Evolutionary conservation across 2,113 vertebrate genomes (phyloP).

Genomic region (Girardinichthys multiradiatus): DNA sequence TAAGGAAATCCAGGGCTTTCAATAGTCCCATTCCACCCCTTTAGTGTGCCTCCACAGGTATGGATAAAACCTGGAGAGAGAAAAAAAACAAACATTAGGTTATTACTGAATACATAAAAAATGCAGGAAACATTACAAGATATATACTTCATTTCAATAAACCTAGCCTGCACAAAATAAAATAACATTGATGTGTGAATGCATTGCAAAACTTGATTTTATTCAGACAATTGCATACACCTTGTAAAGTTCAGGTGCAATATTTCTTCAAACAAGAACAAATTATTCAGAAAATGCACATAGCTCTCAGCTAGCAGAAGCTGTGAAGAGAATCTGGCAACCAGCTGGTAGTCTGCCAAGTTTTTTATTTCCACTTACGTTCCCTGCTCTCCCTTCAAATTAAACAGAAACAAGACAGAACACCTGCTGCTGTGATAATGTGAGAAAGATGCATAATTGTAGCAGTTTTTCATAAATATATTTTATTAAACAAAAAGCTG

Average conservation of each 20-base stretch:
- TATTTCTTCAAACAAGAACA: slow-evolving; percentile 38
- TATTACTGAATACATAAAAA: slow-evolving; percentile 7
- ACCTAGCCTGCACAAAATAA: slow-evolving; percentile 5
- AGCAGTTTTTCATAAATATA: not conserved
- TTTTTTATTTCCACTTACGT: slow-evolving; percentile 38
- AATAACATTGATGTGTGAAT: slow-evolving; percentile 15
- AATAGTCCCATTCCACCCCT: slow-evolving; percentile 97
- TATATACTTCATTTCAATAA: slow-evolving; percentile 13
- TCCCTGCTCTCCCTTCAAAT: slow-evolving; percentile 29
- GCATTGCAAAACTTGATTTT: slow-evolving; percentile 15
- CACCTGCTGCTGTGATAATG: slow-evolving; percentile 18
- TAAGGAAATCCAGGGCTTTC: slow-evolving; percentile 99
- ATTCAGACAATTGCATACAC: slow-evolving; percentile 25
- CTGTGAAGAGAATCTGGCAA: slow-evolving; percentile 40
- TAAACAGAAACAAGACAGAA: slow-evolving; percentile 16
- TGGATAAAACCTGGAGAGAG: slow-evolving; percentile 91
- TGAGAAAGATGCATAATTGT: slow-evolving; percentile 27
- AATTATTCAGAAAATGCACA: slow-evolving; percentile 48
- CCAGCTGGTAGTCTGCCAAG: slow-evolving; percentile 15
- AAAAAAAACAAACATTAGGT: slow-evolving; percentile 45
- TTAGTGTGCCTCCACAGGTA: slow-evolving; percentile 96
- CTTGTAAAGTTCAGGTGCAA: slow-evolving; percentile 22
- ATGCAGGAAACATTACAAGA: not conserved
- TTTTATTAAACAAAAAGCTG: slow-evolving; percentile 11
- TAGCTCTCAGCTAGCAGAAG: slow-evolving; percentile 41